Evolutionary conservation across 2,888 invertebrate species (phyloP), one percentile per base, ranked within the genome.

Genomic region (Drosophila mercatorum): DNA sequence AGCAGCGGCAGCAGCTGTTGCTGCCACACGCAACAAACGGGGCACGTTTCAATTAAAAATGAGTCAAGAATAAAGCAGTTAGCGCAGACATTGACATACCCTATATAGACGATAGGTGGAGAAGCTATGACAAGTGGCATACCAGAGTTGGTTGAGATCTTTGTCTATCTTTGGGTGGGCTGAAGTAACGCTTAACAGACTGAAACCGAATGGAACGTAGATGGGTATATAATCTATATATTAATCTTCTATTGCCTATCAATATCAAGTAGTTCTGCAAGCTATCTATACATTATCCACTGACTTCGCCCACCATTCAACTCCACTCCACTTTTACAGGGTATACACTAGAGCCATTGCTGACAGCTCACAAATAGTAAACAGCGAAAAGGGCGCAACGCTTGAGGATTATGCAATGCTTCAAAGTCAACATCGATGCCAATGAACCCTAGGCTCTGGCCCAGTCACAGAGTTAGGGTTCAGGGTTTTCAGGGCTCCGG

Each of bases 41-140:
- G 93, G 94, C 34, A 94, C 94, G 71, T 80, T 83, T 76, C 81
- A 88, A 85, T 78, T 78, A 78, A 85, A 88, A 72, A 60, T 43
- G 49, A 71, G 49, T 65, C 4, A 63, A 31, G 10, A 17, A 14
- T 14, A 14, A 3, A 22, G 11, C 14, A 10, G 17, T 3, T 36
- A 4, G 12, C 5, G 12, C 36, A 26, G 17, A 12, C 22, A 12
- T 8, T 26, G 26, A 0, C 28, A 71, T 71, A 71, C 58, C 58
- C 71, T 71, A 22, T 11, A 10, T 1, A 22, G 22, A 22, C 2
- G 22, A 22, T 6, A 34, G 31, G 22, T 22, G 22, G 22, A 22
- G 22, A 1, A 22, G 1, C 22, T 22, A 1, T 2, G 22, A 22
- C 22, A 1, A 22, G 22, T 5, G 31, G 31, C 0, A 31, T 31